A percentile compares a stretch with the other conserved stretches of the same genome.
Evolutionary conservation across 2,113 vertebrate species (phyloP).

Genomic region (Pseudorectes ferrugineus): DNA sequence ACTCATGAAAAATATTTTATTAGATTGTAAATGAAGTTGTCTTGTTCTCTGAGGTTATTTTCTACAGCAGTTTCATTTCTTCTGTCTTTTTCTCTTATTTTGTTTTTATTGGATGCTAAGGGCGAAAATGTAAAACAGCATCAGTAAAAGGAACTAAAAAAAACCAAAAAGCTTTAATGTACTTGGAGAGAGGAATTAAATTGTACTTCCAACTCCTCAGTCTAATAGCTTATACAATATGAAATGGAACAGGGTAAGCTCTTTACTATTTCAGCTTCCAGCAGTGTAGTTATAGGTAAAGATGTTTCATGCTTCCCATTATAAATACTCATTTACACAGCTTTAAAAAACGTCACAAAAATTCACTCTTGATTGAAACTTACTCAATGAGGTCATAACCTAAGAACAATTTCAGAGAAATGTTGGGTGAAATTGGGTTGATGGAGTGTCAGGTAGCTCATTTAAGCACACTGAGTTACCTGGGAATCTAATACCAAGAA

Average conservation of each 20-base stretch:
- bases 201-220: background rate
- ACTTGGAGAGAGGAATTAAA: conserved; percentile 25
- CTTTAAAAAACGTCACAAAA: background rate
- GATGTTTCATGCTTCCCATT: background rate
- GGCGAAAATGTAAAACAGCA: conserved; percentile 29
- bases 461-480: background rate
- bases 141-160: background rate
- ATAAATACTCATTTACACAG: background rate
- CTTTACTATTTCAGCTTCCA: background rate
- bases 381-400: conserved; percentile 4
- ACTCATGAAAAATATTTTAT: conserved; percentile 24
- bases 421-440: background rate
- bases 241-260: background rate
- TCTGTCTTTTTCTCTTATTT: conserved; percentile 17
- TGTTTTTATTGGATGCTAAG: conserved; percentile 44
- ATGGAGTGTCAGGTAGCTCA: background rate
- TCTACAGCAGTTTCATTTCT: conserved; percentile 15
- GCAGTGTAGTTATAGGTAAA: background rate
- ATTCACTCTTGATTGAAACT: conserved; percentile 13
- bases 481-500: background rate
- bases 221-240: background rate
- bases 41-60: conserved; percentile 25
- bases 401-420: background rate
- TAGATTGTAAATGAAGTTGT: conserved; percentile 41
- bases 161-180: background rate